Evolutionary conservation across 2,113 vertebrate genomes (phyloP).

Genomic region (Urocynchramus pylzowi): DNA sequence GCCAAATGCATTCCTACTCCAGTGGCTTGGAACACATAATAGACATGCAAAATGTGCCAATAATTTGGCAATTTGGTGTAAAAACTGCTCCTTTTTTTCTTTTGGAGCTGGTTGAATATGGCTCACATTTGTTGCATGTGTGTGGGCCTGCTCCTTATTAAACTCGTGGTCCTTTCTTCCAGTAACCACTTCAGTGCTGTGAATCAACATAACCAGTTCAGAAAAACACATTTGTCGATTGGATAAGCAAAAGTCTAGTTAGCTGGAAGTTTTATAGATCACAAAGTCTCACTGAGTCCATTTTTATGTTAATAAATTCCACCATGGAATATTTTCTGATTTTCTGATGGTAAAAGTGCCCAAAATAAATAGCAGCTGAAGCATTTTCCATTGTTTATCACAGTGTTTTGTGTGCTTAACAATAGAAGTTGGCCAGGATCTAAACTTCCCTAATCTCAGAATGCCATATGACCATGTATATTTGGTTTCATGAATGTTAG

Average conservation of each 20-base stretch:
- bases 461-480: neutral
- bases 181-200: constrained; percentile 50
- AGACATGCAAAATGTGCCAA: neutral
- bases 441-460: neutral
- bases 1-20: neutral
- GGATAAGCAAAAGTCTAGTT: constrained; percentile 67
- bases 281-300: constrained; percentile 46
- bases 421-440: neutral
- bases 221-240: constrained; percentile 72
- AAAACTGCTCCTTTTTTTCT: neutral
- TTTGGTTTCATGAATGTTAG: neutral
- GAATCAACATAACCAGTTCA: constrained; percentile 37
- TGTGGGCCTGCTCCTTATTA: constrained; percentile 41
- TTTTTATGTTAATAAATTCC: constrained; percentile 62
- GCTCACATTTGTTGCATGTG: neutral
- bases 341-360: constrained; percentile 26
- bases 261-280: constrained; percentile 61
- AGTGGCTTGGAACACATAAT: neutral
- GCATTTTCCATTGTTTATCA: constrained; percentile 13
- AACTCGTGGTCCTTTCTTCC: neutral
- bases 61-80: constrained; percentile 7
- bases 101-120: constrained; percentile 8
- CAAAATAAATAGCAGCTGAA: constrained; percentile 53
- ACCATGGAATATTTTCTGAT: constrained; percentile 48
- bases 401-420: constrained; percentile 14